These are phyloP conservation scores for Pongo abelii DNA, from an alignment of 2,113 vertebrate genomes.

Conservation along the genomic window DNA sequence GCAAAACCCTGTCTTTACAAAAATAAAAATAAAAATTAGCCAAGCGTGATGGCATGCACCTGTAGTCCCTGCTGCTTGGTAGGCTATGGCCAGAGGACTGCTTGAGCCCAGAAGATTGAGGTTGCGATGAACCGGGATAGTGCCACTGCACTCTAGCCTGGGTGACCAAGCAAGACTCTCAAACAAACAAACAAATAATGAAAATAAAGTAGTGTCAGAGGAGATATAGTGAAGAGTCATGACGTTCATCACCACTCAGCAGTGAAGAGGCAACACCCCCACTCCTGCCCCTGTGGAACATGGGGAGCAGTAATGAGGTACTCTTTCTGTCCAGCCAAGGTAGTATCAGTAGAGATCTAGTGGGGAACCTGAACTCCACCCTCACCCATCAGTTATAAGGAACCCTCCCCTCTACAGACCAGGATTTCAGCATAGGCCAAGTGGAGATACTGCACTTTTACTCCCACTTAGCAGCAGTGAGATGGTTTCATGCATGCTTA, in stretches of 20 bases:
- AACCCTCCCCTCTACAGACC: not conserved
- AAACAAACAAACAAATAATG: too few relatives aligned
- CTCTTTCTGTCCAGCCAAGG: not conserved
- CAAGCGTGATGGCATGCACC: too few relatives aligned
- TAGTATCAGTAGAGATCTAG: not conserved
- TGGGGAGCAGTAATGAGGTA: not conserved
- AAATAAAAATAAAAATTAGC: too few relatives aligned
- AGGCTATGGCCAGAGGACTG: too few relatives aligned
- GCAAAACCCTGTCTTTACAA: too few relatives aligned
- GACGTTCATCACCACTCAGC: not conserved
- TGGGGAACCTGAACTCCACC: not conserved
- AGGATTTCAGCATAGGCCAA: not conserved
- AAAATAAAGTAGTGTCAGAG: not conserved
- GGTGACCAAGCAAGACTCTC: too few relatives aligned
- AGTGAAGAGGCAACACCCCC: not conserved
- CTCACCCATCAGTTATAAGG: not conserved
- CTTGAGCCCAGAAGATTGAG: too few relatives aligned
- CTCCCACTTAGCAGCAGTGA: not conserved
- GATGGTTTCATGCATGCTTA: not conserved
- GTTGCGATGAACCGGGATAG: too few relatives aligned
- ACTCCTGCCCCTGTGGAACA: fast-evolving
- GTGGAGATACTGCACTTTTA: not conserved
- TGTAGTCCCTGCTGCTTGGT: too few relatives aligned
- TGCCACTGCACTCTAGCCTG: too few relatives aligned
- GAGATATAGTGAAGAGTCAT: not conserved